Evolutionary conservation across 2,797 vertebrate genomes (phyloP).

Genomic region (Lithobates pipiens): DNA sequence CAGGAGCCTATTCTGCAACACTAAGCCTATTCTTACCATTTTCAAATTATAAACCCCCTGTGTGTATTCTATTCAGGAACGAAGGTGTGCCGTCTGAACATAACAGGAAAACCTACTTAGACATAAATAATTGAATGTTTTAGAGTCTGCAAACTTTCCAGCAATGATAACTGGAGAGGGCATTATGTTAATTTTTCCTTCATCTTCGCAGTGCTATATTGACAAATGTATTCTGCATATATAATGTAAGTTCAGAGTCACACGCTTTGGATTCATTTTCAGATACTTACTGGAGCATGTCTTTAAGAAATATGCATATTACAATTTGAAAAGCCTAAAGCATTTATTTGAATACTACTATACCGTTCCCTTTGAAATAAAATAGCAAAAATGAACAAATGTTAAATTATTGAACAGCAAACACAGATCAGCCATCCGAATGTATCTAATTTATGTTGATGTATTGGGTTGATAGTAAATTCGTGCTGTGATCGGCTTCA

Average conservation of each 20-base stretch:
- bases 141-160: constrained; percentile 43
- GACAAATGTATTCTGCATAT: constrained; percentile 46
- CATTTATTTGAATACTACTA: constrained; percentile 6
- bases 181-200: constrained; percentile 53
- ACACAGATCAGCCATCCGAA: constrained; percentile 19
- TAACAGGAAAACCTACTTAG: background rate
- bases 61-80: constrained; percentile 19
- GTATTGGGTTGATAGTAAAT: constrained; percentile 18
- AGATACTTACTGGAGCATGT: constrained; percentile 23
- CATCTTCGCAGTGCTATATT: constrained; percentile 30
- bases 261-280: constrained; percentile 24
- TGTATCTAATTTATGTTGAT: constrained; percentile 39
- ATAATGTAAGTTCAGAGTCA: constrained; percentile 27
- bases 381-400: constrained; percentile 24
- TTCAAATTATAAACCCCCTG: background rate
- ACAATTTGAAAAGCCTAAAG: constrained; percentile 21
- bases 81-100: background rate
- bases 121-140: constrained; percentile 44
- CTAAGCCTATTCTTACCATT: no score
- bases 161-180: constrained; percentile 22
- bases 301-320: constrained; percentile 39
- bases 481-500: constrained; percentile 35
- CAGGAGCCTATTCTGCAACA: no score
- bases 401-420: constrained; percentile 38
- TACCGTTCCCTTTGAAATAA: background rate